phyloP scores from a whole-genome alignment of 2,888 invertebrate genomes.

The Drosophila merina region DNA sequence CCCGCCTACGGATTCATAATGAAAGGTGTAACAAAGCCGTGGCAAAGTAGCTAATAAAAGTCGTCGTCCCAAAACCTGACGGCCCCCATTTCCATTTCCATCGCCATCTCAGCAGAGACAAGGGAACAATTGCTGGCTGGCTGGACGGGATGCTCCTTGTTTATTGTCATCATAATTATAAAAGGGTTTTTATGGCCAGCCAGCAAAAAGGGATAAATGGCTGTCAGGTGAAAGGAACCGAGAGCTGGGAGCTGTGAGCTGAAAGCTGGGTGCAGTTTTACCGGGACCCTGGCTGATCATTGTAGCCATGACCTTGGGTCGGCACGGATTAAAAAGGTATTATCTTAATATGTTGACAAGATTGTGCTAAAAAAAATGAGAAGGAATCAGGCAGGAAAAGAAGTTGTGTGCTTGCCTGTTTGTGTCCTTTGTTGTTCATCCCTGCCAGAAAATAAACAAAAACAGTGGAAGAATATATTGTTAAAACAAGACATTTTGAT shows the following conservation, averaged over 20 bases:
- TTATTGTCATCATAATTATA: constrained; percentile 78
- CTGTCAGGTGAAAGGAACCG: constrained; percentile 61
- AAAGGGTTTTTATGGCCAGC: constrained; percentile 71
- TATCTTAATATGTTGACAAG: constrained; percentile 80
- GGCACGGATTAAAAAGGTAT: constrained; percentile 77
- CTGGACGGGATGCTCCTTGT: constrained; percentile 52
- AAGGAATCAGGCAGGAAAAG: constrained; percentile 15
- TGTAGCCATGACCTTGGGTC: constrained; percentile 70
- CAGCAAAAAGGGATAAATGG: constrained; percentile 61
- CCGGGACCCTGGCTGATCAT: constrained; percentile 45
- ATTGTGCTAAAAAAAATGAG: constrained; percentile 75
- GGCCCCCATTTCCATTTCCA: constrained; percentile 11
- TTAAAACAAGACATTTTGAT: constrained; percentile 39
- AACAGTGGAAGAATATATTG: constrained; percentile 32
- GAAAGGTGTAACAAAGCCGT: constrained; percentile 75
- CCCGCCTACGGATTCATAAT: constrained; percentile 48
- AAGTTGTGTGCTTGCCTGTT: constrained; percentile 7
- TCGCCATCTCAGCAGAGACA: constrained; percentile 48
- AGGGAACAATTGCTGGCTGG: constrained; percentile 41
- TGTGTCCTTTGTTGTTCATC: constrained; percentile 13
- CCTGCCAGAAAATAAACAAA: constrained; percentile 26
- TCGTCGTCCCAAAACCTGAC: constrained; percentile 44
- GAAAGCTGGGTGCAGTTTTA: constrained; percentile 34
- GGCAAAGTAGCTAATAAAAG: constrained; percentile 76
- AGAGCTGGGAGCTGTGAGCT: not conserved